These are phyloP conservation scores for Amblyjoppa fuscipennis DNA, from an alignment of 2,888 invertebrate species.

Conservation along the genomic window DNA sequence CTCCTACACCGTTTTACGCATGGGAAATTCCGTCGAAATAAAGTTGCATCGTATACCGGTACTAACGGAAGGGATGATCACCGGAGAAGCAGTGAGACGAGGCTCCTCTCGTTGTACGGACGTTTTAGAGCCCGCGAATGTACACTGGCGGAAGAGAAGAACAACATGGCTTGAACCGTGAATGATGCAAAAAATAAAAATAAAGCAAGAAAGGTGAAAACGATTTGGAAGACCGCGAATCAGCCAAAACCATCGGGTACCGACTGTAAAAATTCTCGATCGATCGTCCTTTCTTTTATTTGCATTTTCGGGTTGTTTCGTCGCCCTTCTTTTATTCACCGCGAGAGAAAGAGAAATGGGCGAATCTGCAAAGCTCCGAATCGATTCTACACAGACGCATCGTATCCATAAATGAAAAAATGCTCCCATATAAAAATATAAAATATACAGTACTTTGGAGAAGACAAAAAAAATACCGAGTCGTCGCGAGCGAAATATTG, in stretches of 20 bases:
- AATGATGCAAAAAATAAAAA: slow-evolving; percentile 27
- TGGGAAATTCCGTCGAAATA: slow-evolving; percentile 60
- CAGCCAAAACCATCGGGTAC: slow-evolving; percentile 53
- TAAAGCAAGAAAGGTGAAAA: slow-evolving; percentile 38
- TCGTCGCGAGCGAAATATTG: slow-evolving; percentile 10
- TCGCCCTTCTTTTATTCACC: neutral
- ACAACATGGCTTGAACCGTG: slow-evolving; percentile 2
- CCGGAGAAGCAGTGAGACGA: slow-evolving; percentile 12
- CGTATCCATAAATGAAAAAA: slow-evolving; percentile 18
- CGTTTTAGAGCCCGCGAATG: slow-evolving; percentile 42
- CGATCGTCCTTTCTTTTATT: slow-evolving; percentile 55
- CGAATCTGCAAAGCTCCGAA: neutral
- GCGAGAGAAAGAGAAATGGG: neutral
- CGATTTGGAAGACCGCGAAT: slow-evolving; percentile 69
- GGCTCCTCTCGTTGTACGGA: slow-evolving; percentile 16
- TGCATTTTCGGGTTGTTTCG: slow-evolving; percentile 40
- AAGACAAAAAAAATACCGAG: neutral
- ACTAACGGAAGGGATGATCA: slow-evolving; percentile 30
- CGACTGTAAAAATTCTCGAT: slow-evolving; percentile 71
- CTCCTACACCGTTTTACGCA: slow-evolving; percentile 48
- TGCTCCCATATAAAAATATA: neutral
- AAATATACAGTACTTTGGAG: neutral
- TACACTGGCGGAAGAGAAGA: slow-evolving; percentile 13
- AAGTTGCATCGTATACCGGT: slow-evolving; percentile 56
- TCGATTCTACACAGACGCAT: slow-evolving; percentile 7